Evolutionary conservation across 2,113 vertebrate species (phyloP), one percentile per base, ranked within the genome.

Genomic region (Rhipidura dahli): DNA sequence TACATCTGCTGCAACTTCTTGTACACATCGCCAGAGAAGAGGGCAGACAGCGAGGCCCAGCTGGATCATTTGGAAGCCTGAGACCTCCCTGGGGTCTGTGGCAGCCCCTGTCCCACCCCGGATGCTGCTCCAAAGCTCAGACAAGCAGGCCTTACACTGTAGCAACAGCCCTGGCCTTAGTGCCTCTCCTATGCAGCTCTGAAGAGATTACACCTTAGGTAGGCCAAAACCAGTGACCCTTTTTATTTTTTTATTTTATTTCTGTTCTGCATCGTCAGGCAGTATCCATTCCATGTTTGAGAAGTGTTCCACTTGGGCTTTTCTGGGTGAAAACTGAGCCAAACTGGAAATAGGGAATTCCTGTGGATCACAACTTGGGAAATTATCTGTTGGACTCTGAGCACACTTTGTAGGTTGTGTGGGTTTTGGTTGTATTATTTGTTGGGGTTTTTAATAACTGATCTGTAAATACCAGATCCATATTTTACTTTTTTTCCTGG

Each of bases 1-100:
- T 99, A 99, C 18, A 98, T 99, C 96, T 99, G 99, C 98, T 99
- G 99, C 96, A 99, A 99, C 96, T 99, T 99, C 98, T 97, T 99
- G 87, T 99, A 99, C 94, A 99, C 99, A 0, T 99, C 99, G 0
- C 98, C 99, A 10, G 98, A 99, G 81, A 99, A 98, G 96, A 98
- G 96, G 35, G 92, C 94, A 7, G 96, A 96, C 9, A 89, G 96
- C 1, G 94, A 97, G 30, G 92, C 97, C 2, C 98, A 95, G 57
- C 96, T 83, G 21, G 98, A 98, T 22, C 61, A 50, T 22, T 12
- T 61, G 15, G 97, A 97, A 87, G 27, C 54, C 87, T 98, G 96
- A 98, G 61, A 33, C 9, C 59, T 87, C 70, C 56, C 47, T 59
- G 1, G 61, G 87, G 84, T 37, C 83, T 9, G 40, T 7, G 90